A percentile compares a stretch with the other conserved stretches of the same genome.
These are phyloP conservation scores for Jordanella pulchra DNA, from an alignment of 2,797 vertebrate genomes.

Conservation along the genomic window DNA sequence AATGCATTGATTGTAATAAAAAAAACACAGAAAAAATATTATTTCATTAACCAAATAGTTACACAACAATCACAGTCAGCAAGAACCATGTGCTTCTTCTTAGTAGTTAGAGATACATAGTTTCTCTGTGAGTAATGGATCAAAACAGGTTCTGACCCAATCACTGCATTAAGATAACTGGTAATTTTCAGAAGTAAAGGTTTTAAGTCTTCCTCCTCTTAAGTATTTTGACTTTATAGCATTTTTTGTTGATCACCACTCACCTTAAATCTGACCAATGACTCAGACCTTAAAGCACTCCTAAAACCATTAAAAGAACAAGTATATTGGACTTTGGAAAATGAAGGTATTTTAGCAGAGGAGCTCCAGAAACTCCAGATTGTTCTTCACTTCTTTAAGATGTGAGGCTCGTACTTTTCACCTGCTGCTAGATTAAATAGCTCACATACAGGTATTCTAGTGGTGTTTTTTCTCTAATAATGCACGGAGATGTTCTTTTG, in stretches of 20 bases:
- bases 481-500: too few species aligned
- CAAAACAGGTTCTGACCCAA: background rate
- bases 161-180: background rate
- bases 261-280: background rate
- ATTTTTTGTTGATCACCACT: too few species aligned
- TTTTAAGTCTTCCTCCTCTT: background rate
- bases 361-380: too few species aligned
- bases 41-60: slow-evolving; percentile 22
- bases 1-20: background rate
- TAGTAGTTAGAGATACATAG: background rate
- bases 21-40: slow-evolving; percentile 6
- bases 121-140: slow-evolving; percentile 15
- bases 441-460: background rate
- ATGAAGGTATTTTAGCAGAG: too few species aligned
- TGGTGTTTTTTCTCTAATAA: background rate
- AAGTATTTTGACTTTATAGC: background rate
- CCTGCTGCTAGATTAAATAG: background rate
- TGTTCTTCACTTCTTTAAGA: background rate
- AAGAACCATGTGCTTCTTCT: background rate
- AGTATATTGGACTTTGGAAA: too few species aligned
- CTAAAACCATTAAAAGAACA: background rate
- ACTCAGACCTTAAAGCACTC: too few species aligned
- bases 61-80: slow-evolving; percentile 10
- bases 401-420: background rate
- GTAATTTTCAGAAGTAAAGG: background rate